These are phyloP conservation scores for Characodon lateralis DNA, from an alignment of 2,797 vertebrate genomes.

Conservation along the genomic window DNA sequence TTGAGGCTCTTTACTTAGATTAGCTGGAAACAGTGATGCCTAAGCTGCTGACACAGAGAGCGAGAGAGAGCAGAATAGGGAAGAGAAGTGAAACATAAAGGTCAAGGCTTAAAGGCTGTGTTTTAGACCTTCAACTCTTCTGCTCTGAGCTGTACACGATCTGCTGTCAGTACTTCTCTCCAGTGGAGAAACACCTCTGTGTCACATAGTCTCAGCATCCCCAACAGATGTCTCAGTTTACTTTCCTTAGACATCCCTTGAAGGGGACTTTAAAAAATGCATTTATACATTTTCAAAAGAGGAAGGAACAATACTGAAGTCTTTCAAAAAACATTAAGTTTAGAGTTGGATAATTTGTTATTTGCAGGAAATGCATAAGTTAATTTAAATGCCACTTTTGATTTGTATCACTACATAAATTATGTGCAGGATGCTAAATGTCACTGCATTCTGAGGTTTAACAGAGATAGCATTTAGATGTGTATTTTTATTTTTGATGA, in stretches of 20 bases:
- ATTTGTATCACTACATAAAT: conserved; percentile 8
- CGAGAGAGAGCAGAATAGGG: conserved; percentile 28
- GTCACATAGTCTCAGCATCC: conserved; percentile 28
- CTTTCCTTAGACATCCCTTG: conserved; percentile 4
- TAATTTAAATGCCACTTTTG: conserved; percentile 59
- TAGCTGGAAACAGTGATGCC: conserved; percentile 47
- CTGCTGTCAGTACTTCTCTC: conserved; percentile 27
- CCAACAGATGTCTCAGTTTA: conserved; percentile 42
- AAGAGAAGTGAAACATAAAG: conserved; percentile 33
- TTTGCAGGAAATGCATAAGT: conserved; percentile 45
- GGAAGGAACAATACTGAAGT: conserved; percentile 4
- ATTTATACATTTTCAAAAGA: conserved; percentile 31
- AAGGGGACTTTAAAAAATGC: conserved; percentile 23
- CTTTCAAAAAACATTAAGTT: conserved; percentile 40
- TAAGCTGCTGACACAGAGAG: conserved; percentile 39
- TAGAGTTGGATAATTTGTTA: conserved; percentile 28
- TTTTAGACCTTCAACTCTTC: conserved; percentile 33
- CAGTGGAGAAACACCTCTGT: conserved; percentile 25
- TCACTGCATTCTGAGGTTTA: not conserved
- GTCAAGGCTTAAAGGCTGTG: conserved; percentile 50
- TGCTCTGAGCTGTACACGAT: conserved; percentile 35
- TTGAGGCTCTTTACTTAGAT: conserved; percentile 41
- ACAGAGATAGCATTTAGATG: not conserved
- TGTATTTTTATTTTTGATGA: not conserved
- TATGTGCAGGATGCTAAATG: conserved; percentile 3